These are phyloP conservation scores for Polia nebulosa DNA, from an alignment of 2,888 invertebrate species.

Conservation along the genomic window DNA sequence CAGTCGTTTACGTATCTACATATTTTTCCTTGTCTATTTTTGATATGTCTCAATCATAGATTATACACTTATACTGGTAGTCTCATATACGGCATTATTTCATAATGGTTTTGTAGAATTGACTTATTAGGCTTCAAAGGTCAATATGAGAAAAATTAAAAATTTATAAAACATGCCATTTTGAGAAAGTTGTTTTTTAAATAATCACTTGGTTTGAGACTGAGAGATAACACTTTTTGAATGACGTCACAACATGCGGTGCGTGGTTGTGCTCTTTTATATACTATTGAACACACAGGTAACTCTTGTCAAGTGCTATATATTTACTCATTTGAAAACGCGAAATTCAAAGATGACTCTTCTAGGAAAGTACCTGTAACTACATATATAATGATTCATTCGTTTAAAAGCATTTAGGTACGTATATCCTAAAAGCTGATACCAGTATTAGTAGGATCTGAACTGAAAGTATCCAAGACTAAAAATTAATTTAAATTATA, in stretches of 20 bases:
- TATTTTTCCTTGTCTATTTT: neutral
- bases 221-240: neutral
- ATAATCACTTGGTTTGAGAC: neutral
- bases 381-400: neutral
- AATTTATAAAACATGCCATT: neutral
- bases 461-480: neutral
- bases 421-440: neutral
- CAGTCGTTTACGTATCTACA: neutral
- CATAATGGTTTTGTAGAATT: neutral
- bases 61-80: too few relatives aligned
- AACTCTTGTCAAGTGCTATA: neutral
- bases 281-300: too few relatives aligned
- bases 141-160: neutral
- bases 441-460: neutral
- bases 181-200: conserved; percentile 13
- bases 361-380: neutral
- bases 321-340: neutral
- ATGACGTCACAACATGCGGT: neutral
- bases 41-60: neutral
- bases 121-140: neutral
- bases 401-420: too few relatives aligned
- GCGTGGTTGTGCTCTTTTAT: neutral
- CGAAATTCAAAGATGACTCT: neutral
- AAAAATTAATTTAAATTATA: neutral
- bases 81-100: neutral